A percentile compares a stretch with the other conserved stretches of the same genome.
Conservation (phyloP, 2,888 invertebrate species). For the Crossocerus cetratus region DNA sequence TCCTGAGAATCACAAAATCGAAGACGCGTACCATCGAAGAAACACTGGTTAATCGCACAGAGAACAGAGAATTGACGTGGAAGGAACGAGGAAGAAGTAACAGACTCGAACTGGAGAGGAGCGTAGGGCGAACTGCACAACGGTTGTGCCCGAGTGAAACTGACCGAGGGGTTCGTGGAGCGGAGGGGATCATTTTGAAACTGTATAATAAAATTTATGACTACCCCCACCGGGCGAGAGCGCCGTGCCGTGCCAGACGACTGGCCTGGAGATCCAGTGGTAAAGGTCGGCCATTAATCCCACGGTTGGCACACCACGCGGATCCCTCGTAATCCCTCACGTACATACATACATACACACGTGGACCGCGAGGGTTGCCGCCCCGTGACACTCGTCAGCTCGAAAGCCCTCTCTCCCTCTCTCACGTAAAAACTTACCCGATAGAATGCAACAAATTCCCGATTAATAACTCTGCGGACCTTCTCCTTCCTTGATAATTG, state of each 20-base stretch:
- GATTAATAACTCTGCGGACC: too few relatives aligned
- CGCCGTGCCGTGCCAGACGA: background rate
- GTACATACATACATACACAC: background rate
- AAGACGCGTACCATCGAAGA: too few relatives aligned
- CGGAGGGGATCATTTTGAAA: conserved; percentile 79
- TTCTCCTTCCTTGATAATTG: too few relatives aligned
- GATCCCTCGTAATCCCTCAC: background rate
- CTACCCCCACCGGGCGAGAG: conserved; percentile 49
- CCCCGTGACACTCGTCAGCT: too few relatives aligned
- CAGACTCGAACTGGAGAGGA: conserved; percentile 14
- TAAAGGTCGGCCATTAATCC: conserved; percentile 68
- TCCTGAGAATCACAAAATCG: too few relatives aligned
- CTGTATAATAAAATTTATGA: conserved; percentile 80
- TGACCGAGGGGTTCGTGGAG: conserved; percentile 74
- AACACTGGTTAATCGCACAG: too few relatives aligned
- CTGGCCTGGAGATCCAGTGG: conserved; percentile 50
- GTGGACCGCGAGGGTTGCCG: background rate
- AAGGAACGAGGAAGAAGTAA: conserved; percentile 6
- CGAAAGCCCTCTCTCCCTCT: too few relatives aligned
- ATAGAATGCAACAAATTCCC: too few relatives aligned
- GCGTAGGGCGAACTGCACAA: conserved; percentile 57
- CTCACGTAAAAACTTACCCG: too few relatives aligned
- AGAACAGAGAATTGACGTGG: too few relatives aligned
- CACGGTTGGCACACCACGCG: conserved; percentile 56
- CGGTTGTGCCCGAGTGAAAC: conserved; percentile 65